Conservation (phyloP, 2,113 vertebrate genomes). For the Tringa solitaria region DNA sequence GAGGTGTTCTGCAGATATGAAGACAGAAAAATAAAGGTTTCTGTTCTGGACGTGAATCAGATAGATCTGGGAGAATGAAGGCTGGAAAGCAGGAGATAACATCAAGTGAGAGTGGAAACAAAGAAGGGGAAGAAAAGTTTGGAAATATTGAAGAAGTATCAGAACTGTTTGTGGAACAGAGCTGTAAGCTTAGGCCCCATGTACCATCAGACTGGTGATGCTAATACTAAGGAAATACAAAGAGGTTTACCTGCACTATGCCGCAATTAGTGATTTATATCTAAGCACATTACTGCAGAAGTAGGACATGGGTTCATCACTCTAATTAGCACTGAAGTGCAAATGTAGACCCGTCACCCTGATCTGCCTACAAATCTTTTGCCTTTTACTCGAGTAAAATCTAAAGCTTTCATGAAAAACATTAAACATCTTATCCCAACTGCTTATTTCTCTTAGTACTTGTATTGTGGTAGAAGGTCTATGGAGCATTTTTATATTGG, state of each 20-base stretch:
- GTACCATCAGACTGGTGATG: no score
- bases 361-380: background rate
- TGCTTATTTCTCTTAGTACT: background rate
- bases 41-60: background rate
- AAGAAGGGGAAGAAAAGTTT: background rate
- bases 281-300: background rate
- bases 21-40: background rate
- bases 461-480: background rate
- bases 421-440: background rate
- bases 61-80: background rate
- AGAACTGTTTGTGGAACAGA: background rate
- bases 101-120: background rate
- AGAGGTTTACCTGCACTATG: background rate
- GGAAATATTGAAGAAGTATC: background rate
- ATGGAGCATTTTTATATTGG: background rate
- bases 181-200: accelerated
- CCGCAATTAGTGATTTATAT: background rate
- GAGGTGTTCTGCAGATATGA: background rate
- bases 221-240: background rate
- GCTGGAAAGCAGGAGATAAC: background rate
- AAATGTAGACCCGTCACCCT: background rate
- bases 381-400: background rate
- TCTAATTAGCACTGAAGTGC: background rate
- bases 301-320: background rate
- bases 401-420: background rate